Evolutionary conservation across 2,888 invertebrate species (phyloP), one percentile per base, ranked within the genome.

Genomic region (Willowsia nigromaculata): DNA sequence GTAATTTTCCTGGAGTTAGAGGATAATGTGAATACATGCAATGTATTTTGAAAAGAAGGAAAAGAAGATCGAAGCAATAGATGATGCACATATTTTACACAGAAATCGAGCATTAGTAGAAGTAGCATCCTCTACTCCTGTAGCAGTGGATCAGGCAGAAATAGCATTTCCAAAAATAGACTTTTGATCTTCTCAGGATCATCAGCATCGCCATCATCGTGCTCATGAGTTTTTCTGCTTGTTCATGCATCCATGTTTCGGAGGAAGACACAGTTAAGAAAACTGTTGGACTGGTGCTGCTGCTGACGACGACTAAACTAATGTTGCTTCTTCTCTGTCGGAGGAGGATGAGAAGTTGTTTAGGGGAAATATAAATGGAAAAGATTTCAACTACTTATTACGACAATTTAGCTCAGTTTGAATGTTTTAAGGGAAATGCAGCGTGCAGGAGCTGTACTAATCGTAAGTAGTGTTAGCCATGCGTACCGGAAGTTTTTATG

Each of bases 121-220:
- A 50, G 50, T 13, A n/a, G 50, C 37, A 43, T 13, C 43, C 1
- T 6, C 37, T 4, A 9, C 37, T n/a, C 27, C 50, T 13, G 62
- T 68, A 22, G 53, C 25, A 22, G n/a, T 56, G 59, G 27, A 59
- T 30, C 59, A 30, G 30, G 84, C 71, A 71, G 71, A 84, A 82
- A 82, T 82, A 82, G 82, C 84, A 84, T 84, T 84, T 84, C 84
- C 84, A 84, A 84, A 84, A 84, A 84, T 84, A 84, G 71, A 53
- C 68, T 50, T 62, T 59, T 81, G 25, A 81, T 65, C 65, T 37
- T 65, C 30, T 59, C 30, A 37, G 65, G 65, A 65, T 65, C 65
- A 65, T 65, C n/a, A n/a, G n/a, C 62, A 13, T 27, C 5, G 7
- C 25, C 27, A 0, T 62, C 37, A 37, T 65, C n/a, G 4, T 65